Conservation (phyloP, 2,797 vertebrate genomes). For the Phoeniculus purpureus region DNA sequence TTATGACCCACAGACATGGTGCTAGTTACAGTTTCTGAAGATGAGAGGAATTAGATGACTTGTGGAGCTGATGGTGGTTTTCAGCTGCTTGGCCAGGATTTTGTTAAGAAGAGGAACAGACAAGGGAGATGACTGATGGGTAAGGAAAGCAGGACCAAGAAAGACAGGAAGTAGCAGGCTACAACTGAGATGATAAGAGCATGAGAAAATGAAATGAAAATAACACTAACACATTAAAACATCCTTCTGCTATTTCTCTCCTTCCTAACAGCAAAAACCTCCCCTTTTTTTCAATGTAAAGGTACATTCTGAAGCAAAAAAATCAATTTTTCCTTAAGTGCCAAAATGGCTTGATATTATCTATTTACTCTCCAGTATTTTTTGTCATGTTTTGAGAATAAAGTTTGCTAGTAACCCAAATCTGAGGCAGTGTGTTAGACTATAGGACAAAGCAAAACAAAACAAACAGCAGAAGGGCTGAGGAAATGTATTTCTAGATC, state of each 20-base stretch:
- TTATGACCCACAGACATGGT: neutral
- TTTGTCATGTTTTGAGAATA: neutral
- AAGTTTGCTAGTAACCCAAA: neutral
- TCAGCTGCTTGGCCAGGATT: neutral
- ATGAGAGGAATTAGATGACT: neutral
- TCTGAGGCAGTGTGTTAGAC: neutral
- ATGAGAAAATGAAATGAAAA: neutral
- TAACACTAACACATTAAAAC: neutral
- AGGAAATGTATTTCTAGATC: constrained; percentile 4
- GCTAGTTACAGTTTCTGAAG: neutral
- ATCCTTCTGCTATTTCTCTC: neutral
- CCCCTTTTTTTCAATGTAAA: neutral
- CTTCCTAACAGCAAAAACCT: neutral
- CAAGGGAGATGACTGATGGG: neutral
- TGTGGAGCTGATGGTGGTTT: neutral
- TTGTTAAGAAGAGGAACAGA: neutral
- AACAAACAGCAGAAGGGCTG: neutral
- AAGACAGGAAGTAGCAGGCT: neutral
- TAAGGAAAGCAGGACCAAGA: neutral
- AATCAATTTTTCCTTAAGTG: neutral
- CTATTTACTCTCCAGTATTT: neutral
- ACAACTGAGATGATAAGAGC: neutral
- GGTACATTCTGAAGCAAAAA: neutral
- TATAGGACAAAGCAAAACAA: neutral
- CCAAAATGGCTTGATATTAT: neutral